Conservation (phyloP, 53 echinoderm and acorn worm species). For the Zoroaster sp. region DNA sequence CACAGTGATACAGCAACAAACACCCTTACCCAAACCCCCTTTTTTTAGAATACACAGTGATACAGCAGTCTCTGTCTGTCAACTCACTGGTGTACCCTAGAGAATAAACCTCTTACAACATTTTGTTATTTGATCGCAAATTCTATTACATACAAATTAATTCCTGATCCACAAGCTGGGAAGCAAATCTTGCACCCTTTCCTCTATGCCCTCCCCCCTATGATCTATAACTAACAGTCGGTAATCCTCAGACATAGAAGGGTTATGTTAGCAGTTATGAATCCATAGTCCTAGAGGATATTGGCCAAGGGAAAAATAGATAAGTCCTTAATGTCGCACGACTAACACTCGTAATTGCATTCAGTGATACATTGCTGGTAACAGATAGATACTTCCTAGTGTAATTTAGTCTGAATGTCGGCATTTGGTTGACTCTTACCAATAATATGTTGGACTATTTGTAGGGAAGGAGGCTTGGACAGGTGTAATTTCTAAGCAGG, state of each 20-base stretch:
- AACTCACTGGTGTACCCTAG: neutral
- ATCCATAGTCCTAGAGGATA: neutral
- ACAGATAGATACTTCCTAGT: slow-evolving; percentile 31
- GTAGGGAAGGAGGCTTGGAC: slow-evolving; percentile 4
- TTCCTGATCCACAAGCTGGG: slow-evolving; percentile 7
- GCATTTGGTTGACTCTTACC: neutral
- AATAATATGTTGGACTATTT: slow-evolving; percentile 14
- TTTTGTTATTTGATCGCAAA: slow-evolving; percentile 33
- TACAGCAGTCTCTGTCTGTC: neutral
- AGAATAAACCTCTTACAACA: slow-evolving; percentile 5
- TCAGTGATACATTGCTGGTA: slow-evolving; percentile 28
- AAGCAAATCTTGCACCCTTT: neutral
- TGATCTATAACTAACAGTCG: neutral
- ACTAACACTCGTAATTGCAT: slow-evolving; percentile 10
- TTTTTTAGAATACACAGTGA: neutral
- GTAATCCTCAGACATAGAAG: neutral
- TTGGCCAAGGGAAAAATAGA: neutral
- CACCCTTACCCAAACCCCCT: neutral
- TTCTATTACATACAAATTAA: slow-evolving; percentile 40
- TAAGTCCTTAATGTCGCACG: neutral
- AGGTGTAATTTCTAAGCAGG: slow-evolving; percentile 33
- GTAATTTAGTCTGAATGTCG: neutral
- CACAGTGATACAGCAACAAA: neutral
- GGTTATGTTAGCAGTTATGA: neutral
- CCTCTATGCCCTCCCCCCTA: neutral